Percentiles rank a stretch among this genome's conserved stretches.
phyloP scores from a whole-genome alignment of 2,888 invertebrate species.

The Megamerina dolium region DNA sequence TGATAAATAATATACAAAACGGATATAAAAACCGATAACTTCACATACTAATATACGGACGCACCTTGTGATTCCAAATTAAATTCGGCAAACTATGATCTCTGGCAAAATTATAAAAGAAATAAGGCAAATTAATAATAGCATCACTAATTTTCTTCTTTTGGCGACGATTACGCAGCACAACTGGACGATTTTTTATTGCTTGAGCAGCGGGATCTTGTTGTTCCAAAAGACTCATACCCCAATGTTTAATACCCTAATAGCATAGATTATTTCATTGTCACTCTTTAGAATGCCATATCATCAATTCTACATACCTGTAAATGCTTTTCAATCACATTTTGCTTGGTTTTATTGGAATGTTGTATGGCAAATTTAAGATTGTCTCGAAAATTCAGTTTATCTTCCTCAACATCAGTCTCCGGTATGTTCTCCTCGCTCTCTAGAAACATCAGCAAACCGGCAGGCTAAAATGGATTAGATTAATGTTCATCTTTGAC shows the following conservation, averaged over 20 bases:
- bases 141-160: conserved; percentile 45
- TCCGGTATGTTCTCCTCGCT: conserved; percentile 69
- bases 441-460: conserved; percentile 83
- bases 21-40: background rate
- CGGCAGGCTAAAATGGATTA: conserved; percentile 66
- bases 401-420: conserved; percentile 62
- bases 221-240: conserved; percentile 49
- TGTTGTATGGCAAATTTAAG: conserved; percentile 86
- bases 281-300: background rate
- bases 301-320: conserved; percentile 51
- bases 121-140: conserved; percentile 60
- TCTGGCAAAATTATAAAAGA: conserved; percentile 90
- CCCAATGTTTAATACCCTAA: conserved; percentile 62
- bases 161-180: conserved; percentile 79
- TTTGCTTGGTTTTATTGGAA: conserved; percentile 61
- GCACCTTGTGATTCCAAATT: conserved; percentile 98
- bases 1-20: conserved; percentile 1
- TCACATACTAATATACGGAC: too few species aligned
- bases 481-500: background rate
- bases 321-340: conserved; percentile 76
- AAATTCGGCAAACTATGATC: conserved; percentile 95
- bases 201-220: conserved; percentile 46
- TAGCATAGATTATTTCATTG: conserved; percentile 2
- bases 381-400: conserved; percentile 82
- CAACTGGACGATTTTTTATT: conserved; percentile 70